These are phyloP conservation scores for Lasioglossum lativentre DNA, from an alignment of 2,888 invertebrate species.

Conservation along the genomic window DNA sequence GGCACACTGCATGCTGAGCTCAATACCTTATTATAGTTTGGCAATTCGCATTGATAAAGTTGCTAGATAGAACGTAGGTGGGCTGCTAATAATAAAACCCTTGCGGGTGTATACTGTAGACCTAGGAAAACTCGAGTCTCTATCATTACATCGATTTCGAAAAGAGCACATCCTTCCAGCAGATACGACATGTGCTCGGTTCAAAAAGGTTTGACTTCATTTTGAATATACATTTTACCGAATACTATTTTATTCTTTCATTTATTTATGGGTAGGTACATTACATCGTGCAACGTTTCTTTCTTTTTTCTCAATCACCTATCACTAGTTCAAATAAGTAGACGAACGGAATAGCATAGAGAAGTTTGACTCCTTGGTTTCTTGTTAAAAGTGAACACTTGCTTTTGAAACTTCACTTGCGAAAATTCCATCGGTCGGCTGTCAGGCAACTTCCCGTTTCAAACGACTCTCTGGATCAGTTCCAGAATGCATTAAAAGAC, in stretches of 20 bases:
- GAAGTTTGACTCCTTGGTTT: background rate
- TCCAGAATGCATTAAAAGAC: conserved; percentile 36
- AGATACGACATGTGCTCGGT: conserved; percentile 24
- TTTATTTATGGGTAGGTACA: background rate
- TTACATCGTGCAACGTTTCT: background rate
- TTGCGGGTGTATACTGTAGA: conserved; percentile 57
- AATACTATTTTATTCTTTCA: conserved; percentile 1
- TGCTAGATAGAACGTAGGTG: conserved; percentile 72
- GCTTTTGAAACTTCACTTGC: conserved; percentile 6
- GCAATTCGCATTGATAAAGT: conserved; percentile 65
- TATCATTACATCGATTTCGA: conserved; percentile 29
- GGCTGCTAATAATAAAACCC: conserved; percentile 55
- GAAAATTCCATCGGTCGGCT: conserved; percentile 62
- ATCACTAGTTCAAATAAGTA: background rate
- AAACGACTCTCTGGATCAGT: conserved; percentile 28
- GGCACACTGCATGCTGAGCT: conserved; percentile 79
- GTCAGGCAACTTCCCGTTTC: conserved; percentile 68
- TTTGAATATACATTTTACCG: conserved; percentile 10
- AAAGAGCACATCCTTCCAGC: conserved; percentile 20
- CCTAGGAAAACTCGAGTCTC: conserved; percentile 49
- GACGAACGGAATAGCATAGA: conserved; percentile 7
- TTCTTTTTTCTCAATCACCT: background rate
- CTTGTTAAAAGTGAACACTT: conserved; percentile 11
- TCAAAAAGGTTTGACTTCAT: background rate
- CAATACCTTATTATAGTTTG: conserved; percentile 73